phyloP scores from a whole-genome alignment of 2,113 vertebrate species.

The Rhipidura dahli region DNA sequence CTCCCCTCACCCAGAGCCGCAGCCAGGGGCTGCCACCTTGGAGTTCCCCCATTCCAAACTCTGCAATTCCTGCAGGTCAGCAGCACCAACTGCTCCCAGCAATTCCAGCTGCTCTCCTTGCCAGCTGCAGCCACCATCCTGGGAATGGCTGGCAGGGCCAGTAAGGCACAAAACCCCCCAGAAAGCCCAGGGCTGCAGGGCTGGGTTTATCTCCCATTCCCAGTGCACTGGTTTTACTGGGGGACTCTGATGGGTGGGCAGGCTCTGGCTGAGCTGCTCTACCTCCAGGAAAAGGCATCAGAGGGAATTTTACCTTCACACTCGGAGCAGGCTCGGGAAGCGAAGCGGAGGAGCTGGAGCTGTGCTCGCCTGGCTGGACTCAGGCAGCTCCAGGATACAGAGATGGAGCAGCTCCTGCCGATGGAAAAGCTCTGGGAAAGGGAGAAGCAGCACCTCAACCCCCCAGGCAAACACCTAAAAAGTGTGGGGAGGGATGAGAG shows the following conservation, averaged over 20 bases:
- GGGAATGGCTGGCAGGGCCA: slow-evolving; percentile 36
- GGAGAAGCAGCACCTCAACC: background rate
- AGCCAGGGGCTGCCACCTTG: slow-evolving; percentile 38
- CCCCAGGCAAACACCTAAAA: background rate
- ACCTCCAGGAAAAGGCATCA: slow-evolving; percentile 58
- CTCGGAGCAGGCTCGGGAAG: background rate
- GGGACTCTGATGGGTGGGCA: slow-evolving; percentile 53
- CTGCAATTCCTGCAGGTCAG: slow-evolving; percentile 69
- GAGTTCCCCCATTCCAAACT: slow-evolving; percentile 42
- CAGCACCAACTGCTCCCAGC: slow-evolving; percentile 71
- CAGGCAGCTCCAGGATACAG: background rate
- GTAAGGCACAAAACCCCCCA: slow-evolving; percentile 65
- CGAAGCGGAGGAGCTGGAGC: background rate
- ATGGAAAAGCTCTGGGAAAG: background rate
- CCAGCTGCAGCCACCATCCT: slow-evolving; percentile 64
- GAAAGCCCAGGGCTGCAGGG: slow-evolving; percentile 52
- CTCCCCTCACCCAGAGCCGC: background rate
- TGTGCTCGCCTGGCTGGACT: fast-evolving
- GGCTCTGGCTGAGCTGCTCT: slow-evolving; percentile 47
- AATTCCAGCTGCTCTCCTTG: slow-evolving; percentile 64
- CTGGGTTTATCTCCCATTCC: slow-evolving; percentile 62
- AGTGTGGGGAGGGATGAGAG: background rate
- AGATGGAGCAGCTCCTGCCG: background rate
- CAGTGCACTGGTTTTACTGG: slow-evolving; percentile 53
- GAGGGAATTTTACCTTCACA: slow-evolving; percentile 29